A percentile compares a stretch with the other conserved stretches of the same genome.
phyloP scores from a whole-genome alignment of 35 echinoderm and acorn worm species.

The Lytechinus variegatus region DNA sequence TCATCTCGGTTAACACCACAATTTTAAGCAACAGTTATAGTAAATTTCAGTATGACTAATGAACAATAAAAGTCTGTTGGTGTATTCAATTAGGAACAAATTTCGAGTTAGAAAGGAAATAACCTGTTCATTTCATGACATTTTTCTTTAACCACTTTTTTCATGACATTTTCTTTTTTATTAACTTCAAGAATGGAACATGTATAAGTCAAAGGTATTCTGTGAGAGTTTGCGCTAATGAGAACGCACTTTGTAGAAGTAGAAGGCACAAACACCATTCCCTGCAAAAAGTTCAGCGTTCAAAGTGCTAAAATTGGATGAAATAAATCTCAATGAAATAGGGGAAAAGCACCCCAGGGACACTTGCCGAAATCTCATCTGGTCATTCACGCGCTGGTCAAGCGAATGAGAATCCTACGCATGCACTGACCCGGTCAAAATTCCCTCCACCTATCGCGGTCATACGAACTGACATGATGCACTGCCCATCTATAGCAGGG shows the following conservation, averaged over 20 bases:
- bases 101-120: too few species aligned
- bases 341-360: not conserved
- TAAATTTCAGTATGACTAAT: too few species aligned
- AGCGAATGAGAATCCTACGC: not conserved
- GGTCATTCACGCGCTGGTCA: conserved; percentile 16
- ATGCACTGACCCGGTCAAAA: not conserved
- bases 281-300: not conserved
- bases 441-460: not conserved
- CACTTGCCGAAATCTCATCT: not conserved
- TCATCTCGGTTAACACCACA: too few species aligned
- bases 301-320: not conserved
- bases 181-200: too few species aligned
- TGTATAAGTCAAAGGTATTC: not conserved
- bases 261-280: not conserved
- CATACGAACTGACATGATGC: not conserved
- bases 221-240: not conserved
- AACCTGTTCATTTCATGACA: too few species aligned
- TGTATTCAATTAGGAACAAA: too few species aligned
- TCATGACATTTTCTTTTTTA: too few species aligned
- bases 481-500: not conserved
- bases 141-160: too few species aligned
- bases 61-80: too few species aligned
- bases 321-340: conserved; percentile 15
- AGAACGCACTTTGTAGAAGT: not conserved
- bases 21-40: too few species aligned